These are phyloP conservation scores for Pipistrellus pipistrellus DNA, from an alignment of 2,797 vertebrate genomes.

Conservation along the genomic window DNA sequence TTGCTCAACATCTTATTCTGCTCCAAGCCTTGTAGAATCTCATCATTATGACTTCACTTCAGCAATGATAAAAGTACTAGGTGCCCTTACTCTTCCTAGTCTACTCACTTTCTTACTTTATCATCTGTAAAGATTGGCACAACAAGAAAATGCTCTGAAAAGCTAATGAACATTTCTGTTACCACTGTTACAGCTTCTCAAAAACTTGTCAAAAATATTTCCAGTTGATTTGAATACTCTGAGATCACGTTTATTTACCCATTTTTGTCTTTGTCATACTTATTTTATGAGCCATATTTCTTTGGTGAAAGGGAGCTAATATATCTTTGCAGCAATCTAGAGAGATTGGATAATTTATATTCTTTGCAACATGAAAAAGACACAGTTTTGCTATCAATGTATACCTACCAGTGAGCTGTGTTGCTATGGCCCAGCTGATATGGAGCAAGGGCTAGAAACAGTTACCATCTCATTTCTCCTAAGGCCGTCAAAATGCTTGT, in stretches of 20 bases:
- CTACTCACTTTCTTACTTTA: neutral
- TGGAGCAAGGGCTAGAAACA: conserved; percentile 54
- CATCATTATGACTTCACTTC: neutral
- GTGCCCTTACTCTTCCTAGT: neutral
- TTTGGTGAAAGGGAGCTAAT: neutral
- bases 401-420: neutral
- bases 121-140: neutral
- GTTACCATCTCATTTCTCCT: conserved; percentile 21
- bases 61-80: neutral
- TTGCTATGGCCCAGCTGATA: conserved; percentile 18
- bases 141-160: neutral
- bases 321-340: neutral
- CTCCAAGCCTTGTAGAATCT: neutral
- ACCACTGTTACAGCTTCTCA: neutral
- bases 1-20: neutral
- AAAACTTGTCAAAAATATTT: neutral
- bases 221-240: neutral
- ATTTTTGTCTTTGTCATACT: neutral
- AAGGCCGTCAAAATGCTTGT: neutral
- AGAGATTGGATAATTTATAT: neutral
- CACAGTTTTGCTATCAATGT: neutral
- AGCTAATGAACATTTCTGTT: neutral
- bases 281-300: neutral
- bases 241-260: neutral
- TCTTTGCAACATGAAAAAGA: neutral